Evolutionary conservation across 2,888 invertebrate species (phyloP), one percentile per base, ranked within the genome.

Genomic region (Clanis bilineata): DNA sequence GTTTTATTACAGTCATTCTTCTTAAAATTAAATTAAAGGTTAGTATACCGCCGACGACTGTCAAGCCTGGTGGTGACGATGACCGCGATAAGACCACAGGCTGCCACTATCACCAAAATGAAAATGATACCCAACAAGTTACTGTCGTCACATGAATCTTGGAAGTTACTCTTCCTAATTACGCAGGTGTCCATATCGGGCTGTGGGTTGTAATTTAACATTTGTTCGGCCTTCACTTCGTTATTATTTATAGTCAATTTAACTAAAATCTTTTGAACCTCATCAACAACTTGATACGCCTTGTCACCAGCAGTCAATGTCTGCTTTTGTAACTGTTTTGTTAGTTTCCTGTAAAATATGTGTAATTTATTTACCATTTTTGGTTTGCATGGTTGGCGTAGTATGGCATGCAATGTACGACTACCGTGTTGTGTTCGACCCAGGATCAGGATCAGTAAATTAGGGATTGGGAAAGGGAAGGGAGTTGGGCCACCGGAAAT

Each of bases 101-200:
- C 23, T 0, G 59, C 55, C 12, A 81, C 73, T n/a, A 73, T 5
- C n/a, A 76, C 61, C 0, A 78, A 0, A 0, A 68, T 32, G 0
- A 69, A 47, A 62, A 77, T 61, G 0, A 74, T 21, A 0, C 67
- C 36, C 0, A 76, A 54, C 0, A 74, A n/a, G 0, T 65, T 32
- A 0, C 4, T 39, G 2, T 73, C 63, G 3, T 71, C 61, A 54
- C 82, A 82, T 0, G 72, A 68, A 0, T 63, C 58, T n/a, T 60
- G 54, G 57, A 62, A 82, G 15, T 70, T 59, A 3, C 58, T 56
- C 3, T 61, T 67, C 23, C 45, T 56, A 2, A 63, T 10, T 1
- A 10, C 5, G 23, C 60, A 57, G 9, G 6, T n/a, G 12, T n/a
- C 12, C 32, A 60, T 25, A 57, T 60, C 56, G 9, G 23, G 22